Evolutionary conservation across 2,888 invertebrate species (phyloP), one percentile per base, ranked within the genome.

Genomic region (Geotrupes spiniger): DNA sequence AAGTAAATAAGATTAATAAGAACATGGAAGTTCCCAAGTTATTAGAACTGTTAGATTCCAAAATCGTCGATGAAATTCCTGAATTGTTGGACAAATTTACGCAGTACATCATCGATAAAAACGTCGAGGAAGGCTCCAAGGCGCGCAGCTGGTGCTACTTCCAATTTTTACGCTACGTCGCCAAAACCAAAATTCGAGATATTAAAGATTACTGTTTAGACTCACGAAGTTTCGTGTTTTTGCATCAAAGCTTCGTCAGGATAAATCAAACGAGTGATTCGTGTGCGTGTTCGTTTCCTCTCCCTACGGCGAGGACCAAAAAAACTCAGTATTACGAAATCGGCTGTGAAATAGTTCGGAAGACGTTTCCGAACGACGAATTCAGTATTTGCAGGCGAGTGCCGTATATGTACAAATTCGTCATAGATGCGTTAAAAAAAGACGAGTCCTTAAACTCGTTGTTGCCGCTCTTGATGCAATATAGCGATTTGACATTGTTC

Each of bases 351-450:
- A 75, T 85, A 54, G 73, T 83, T 36, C 76, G 78, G 49, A 75
- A 69, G 48, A 77, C 74, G 69, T 68, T 71, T 3, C 70, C 63
- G 51, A 69, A 75, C 2, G 41, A 17, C 8, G 33, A 37, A 17
- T 52, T 55, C 28, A 41, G 49, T 36, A 44, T 61, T 43, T 52
- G 45, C 29, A 46, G 36, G 33, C 70, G 72, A 56, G 79, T 84
- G 75, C 84, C 85, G 36, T 81, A 78, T 58, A 73, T 84, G 62
- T 84, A 83, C 81, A 74, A 76, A 44, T 78, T 79, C 56, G 79
- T 80, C 55, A 66, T 84, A 14, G 43, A 60, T 33, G 6, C 21
- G 6, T 62, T 79, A 47, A 69, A 76, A 58, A 64, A 74, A 44
- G 74, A 76, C 28, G 76, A 78, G 56, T 74, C 78, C 51, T 62